Base-by-base conservation (phyloP, 2,113 vertebrate genomes). In the Anolis carolinensis region DNA sequence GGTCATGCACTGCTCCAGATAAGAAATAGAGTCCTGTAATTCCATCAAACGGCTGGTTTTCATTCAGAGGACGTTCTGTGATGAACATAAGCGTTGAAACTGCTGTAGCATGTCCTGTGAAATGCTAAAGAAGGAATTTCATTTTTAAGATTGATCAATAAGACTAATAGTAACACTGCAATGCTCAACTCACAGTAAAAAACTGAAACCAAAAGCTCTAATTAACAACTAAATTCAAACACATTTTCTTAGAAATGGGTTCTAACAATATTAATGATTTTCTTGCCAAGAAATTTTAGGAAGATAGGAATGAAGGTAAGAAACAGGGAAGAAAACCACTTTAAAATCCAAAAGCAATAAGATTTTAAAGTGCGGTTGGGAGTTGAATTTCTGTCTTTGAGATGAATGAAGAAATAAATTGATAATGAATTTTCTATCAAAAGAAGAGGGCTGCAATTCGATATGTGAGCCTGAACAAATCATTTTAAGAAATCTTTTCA, bases 1-100 rank as follows among this genome's bases (percentile, higher is more conserved):
- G 95, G 93, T 99, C 98, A 0, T 98, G 97, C 10, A 97, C 94
- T 2, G 98, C 98, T 79, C 98, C 98, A 52, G 99, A 99, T 84
- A 99, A 94, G 95, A 99, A 99, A 90, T 99, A 99, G 78, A 99
- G 97, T 30, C 98, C 98, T 34, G 98, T 97, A 93, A 98, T 97
- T 86, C 96, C 97, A 91, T 96, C 96, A 87, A 96, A 96, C 7
- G 96, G 92, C 27, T 94, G 96, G 90, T 97, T 98, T 8, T 97
- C 96, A 83, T 93, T 96, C 78, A 97, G 93, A 71, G 98, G 97
- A 91, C 97, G 96, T 2, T 97, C 94, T 81, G 98, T 98, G 85
- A 98, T 98, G 90, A 99, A 99, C 90, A 93, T 94, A 92, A 99
- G 97, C 77, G 97, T 98, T 87, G 98, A 98, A 92, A 99, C 97